Base-by-base conservation (phyloP, 1,140 invertebrate genomes). In the Drosophila repletoides region DNA sequence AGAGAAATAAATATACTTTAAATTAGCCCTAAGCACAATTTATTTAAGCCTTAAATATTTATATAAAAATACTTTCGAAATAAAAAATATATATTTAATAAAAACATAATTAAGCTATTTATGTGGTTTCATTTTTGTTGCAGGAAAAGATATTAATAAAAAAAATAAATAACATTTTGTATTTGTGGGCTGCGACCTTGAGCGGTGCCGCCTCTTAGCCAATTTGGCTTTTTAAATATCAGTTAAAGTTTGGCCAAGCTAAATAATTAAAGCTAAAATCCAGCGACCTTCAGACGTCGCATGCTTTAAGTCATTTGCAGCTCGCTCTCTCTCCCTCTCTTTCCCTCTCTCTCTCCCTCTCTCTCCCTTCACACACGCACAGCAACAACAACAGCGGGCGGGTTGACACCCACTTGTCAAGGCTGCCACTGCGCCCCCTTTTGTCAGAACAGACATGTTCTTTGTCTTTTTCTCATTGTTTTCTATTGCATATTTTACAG, bases 401-500 rank as follows among this genome's bases (percentile, higher is more conserved):
- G n/a, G n/a, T n/a, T n/a, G n/a, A 36, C 55, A 38, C 26, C 52
- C 33, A 56, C 36, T 12, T 22, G 51, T 1, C 61, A 38, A 41
- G 41, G 41, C 52, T 15, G 15, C 33, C 3, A n/a, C 6, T 3
- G 1, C 28, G 0, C 7, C 48, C 1, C 10, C 12, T 0, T 3
- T 1, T 9, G 4, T 9, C 3, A 15, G 6, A 24, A 22, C 36
- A 24, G 41, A 40, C 22, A 53, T 15, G 24, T 21, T 53, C 19
- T n/a, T n/a, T n/a, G n/a, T 41, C 36, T 29, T 31, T 41, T 41
- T 46, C 46, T 58, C n/a, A 59, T 34, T 14, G 14, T 51, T 70
- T 66, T n/a, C n/a, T 7, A 81, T 80, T 81, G 76, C 76, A 76
- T 80, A 80, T 80, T 80, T 80, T 80, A 15, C 76, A 80, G 76